Conservation (phyloP, 2,797 vertebrate genomes). For the Eulemur coronatus region DNA sequence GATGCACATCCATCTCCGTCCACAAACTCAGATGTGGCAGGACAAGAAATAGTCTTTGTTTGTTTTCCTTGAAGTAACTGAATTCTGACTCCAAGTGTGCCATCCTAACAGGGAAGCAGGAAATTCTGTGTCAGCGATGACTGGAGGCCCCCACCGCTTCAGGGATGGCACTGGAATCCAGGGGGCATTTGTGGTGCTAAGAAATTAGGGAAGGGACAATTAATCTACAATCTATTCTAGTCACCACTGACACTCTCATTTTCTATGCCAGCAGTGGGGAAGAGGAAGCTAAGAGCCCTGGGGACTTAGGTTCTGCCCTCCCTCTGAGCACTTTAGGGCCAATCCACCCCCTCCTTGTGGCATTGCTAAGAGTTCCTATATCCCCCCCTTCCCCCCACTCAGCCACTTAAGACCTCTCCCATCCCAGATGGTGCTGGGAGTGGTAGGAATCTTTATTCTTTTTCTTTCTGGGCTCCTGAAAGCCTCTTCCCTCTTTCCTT, state of each 20-base stretch:
- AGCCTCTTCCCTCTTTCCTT: background rate
- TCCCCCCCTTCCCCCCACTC: background rate
- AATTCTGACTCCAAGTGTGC: background rate
- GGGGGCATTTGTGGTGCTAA: background rate
- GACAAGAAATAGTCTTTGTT: background rate
- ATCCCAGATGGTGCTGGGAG: background rate
- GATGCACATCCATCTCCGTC: background rate
- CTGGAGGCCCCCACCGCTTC: background rate
- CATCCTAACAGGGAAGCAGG: background rate
- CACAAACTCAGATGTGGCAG: background rate
- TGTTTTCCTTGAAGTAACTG: background rate
- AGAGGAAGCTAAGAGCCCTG: background rate
- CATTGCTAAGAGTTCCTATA: background rate
- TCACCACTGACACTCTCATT: background rate
- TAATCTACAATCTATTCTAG: background rate
- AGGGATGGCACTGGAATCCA: background rate
- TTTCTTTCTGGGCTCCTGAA: background rate
- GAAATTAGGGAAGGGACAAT: slow-evolving; percentile 5
- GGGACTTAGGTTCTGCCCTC: background rate
- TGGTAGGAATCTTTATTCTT: background rate
- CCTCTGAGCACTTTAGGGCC: background rate
- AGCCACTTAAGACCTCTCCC: background rate
- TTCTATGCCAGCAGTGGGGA: background rate
- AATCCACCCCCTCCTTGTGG: background rate
- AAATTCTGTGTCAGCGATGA: slow-evolving; percentile 13